Evolutionary conservation across 2,888 invertebrate species (phyloP), one percentile per base, ranked within the genome.

Genomic region (Philereme vetulata): DNA sequence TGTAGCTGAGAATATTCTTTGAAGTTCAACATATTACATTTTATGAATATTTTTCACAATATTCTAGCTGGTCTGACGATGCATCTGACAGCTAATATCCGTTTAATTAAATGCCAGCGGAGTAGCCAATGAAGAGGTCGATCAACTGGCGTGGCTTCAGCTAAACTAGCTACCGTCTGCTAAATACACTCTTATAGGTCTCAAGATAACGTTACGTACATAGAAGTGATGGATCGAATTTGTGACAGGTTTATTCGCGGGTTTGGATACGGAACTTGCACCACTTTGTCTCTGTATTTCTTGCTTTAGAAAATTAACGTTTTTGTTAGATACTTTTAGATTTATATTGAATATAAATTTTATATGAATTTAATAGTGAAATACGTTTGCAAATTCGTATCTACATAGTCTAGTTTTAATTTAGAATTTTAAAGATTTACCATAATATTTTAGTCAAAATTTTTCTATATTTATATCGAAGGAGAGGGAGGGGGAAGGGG

Each of bases 81-180:
- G 65, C 66, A 72, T 72, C 66, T 73, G 66, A 72, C 72, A 73
- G 72, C 74, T 78, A 74, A 79, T 77, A 79, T 79, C 78, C 80
- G 78, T 68, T 77, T 75, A 71, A 76, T 79, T 74, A 76, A 75
- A 74, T 75, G 72, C 70, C 44, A 65, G 68, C 66, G 66, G 21
- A 67, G 67, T 59, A 69, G 64, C 70, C 72, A 75, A 76, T 77
- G 70, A 63, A 73, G 67, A 76, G 78, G 77, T 73, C 75, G 76
- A 66, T 76, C 68, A 72, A 56, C 67, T 63, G 64, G 68, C 50
- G 60, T 53, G 57, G 60, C 65, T 60, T 54, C 51, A 64, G 51
- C 49, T 62, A 48, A 67, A 60, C 51, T 62, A 57, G 56, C 56
- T 58, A 54, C 51, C 56, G 60, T 66, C 68, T 64, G 54, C 56